These are phyloP conservation scores for Pseudotriccus pelzelni DNA, from an alignment of 2,797 vertebrate genomes.

Conservation along the genomic window DNA sequence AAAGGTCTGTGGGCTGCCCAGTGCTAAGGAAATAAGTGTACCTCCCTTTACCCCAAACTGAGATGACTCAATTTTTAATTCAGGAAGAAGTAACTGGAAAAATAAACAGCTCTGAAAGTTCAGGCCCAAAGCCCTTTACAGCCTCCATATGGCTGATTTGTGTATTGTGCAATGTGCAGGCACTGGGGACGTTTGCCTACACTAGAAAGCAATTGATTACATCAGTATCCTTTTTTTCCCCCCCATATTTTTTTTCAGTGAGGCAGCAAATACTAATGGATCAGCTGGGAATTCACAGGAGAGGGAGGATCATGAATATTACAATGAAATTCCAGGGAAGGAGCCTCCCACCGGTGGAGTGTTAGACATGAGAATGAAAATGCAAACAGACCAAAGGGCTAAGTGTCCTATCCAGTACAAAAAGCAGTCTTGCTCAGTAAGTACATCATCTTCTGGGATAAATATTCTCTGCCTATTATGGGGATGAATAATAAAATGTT, in stretches of 20 bases:
- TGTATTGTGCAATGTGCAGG: background rate
- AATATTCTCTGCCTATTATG: background rate
- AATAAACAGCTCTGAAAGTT: conserved; percentile 1
- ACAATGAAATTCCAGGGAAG: conserved; percentile 87
- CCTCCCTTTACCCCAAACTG: background rate
- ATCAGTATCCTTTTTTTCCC: background rate
- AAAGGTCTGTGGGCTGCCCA: background rate
- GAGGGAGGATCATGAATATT: conserved; percentile 81
- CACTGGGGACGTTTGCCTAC: background rate
- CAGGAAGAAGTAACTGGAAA: background rate
- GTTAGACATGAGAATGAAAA: conserved; percentile 73
- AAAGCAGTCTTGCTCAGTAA: conserved; percentile 73
- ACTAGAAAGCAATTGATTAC: conserved; percentile 1
- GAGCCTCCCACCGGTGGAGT: conserved; percentile 77
- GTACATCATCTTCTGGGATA: conserved; percentile 5
- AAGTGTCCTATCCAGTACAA: conserved; percentile 61
- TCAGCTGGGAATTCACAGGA: conserved; percentile 63
- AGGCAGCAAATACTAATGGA: conserved; percentile 64
- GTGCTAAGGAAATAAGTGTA: background rate
- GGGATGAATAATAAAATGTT: conserved; percentile 13
- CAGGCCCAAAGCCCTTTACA: background rate
- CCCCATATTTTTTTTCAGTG: conserved; percentile 55
- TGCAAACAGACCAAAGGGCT: conserved; percentile 61
- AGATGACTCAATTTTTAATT: background rate
- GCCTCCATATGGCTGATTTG: conserved; percentile 19